These are phyloP conservation scores for Chirona hameri DNA, from an alignment of 2,888 invertebrate genomes.

Conservation along the genomic window DNA sequence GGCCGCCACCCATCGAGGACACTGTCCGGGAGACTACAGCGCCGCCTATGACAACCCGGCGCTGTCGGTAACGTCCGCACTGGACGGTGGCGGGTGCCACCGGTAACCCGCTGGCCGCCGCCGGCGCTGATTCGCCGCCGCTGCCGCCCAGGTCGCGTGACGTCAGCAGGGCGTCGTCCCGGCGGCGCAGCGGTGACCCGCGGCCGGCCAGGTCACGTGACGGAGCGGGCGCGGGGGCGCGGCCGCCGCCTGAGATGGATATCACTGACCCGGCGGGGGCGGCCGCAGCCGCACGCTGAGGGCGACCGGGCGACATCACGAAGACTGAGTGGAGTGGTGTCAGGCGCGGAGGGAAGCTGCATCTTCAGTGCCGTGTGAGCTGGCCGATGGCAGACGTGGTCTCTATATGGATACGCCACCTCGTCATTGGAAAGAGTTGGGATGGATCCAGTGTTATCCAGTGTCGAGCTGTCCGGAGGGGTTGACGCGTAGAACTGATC, in stretches of 20 bases:
- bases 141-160: not conserved
- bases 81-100: not conserved
- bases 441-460: too few relatives aligned
- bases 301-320: not conserved
- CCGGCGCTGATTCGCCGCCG: not conserved
- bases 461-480: too few relatives aligned
- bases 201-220: not conserved
- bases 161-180: not conserved
- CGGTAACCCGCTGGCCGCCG: slow-evolving; percentile 4
- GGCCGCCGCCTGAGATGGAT: not conserved
- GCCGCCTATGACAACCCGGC: slow-evolving; percentile 22
- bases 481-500: too few relatives aligned
- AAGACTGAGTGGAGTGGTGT: not conserved
- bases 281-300: not conserved
- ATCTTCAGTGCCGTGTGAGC: too few relatives aligned
- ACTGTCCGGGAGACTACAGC: slow-evolving; percentile 22
- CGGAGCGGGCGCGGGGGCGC: not conserved
- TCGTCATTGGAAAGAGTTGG: too few relatives aligned
- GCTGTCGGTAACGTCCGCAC: not conserved
- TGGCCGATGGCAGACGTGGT: too few relatives aligned
- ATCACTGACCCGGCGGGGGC: not conserved
- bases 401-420: too few relatives aligned
- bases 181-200: not conserved
- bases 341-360: too few relatives aligned
- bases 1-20: slow-evolving; percentile 5